Evolutionary conservation across 2,797 vertebrate species (phyloP).

Genomic region (Merluccius polli): DNA sequence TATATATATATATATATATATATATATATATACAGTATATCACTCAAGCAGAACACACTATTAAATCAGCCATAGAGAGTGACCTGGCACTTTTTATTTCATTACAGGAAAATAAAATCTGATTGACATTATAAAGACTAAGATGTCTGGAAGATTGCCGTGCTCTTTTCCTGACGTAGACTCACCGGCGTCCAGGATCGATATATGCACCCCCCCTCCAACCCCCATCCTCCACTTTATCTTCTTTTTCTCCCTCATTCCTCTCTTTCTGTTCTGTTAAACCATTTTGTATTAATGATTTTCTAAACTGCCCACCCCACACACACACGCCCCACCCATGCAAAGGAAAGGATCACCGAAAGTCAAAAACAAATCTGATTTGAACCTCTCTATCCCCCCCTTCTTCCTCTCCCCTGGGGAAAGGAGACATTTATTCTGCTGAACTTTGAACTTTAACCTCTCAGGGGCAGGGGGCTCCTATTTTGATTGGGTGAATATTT

Average conservation of each 20-base stretch:
- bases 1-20: constrained; percentile 3
- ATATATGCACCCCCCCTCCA: constrained; percentile 18
- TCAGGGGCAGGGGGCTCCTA: background rate
- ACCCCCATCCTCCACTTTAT: background rate
- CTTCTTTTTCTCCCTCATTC: background rate
- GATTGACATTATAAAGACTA: constrained; percentile 3
- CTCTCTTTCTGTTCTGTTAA: background rate
- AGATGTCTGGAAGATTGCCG: background rate
- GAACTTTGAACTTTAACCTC: constrained; percentile 39
- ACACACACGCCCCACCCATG: constrained; percentile 14
- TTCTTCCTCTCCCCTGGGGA: constrained; percentile 32
- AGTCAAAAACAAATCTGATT: constrained; percentile 35
- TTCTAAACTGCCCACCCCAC: background rate
- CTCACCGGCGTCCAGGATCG: constrained; percentile 34
- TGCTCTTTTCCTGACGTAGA: constrained; percentile 30
- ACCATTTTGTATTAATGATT: background rate
- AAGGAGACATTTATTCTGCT: background rate
- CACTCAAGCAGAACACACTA: background rate
- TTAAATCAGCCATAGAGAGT: background rate
- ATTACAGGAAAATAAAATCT: background rate
- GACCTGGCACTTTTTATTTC: background rate
- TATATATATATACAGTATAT: constrained; percentile 3
- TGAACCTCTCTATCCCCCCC: background rate
- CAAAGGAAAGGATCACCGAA: constrained; percentile 30
- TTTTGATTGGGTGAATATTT: background rate